These are phyloP conservation scores for Dolomedes plantarius DNA, from an alignment of 2,888 invertebrate genomes.

Conservation along the genomic window DNA sequence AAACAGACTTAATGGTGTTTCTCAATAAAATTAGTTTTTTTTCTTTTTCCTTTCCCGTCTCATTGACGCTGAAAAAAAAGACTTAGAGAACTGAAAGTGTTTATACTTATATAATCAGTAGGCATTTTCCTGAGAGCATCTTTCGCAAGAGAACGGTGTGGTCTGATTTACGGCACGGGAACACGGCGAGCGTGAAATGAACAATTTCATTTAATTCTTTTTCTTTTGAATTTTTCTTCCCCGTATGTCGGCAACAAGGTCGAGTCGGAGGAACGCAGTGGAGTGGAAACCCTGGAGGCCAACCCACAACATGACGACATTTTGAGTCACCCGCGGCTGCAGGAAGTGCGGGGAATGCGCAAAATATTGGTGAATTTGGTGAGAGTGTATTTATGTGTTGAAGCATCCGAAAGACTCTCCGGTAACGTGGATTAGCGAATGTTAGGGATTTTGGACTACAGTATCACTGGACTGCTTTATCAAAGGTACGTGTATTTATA, in stretches of 20 bases:
- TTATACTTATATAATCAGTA: too few species aligned
- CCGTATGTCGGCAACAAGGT: too few species aligned
- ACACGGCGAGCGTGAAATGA: neutral
- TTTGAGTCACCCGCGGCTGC: conserved; percentile 7
- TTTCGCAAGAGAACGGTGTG: neutral
- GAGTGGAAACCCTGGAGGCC: conserved; percentile 7
- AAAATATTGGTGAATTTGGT: neutral
- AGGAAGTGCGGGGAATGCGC: neutral
- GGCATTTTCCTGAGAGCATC: neutral
- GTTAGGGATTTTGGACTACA: neutral
- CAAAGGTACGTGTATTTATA: too few species aligned
- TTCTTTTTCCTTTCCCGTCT: too few species aligned
- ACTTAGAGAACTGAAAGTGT: too few species aligned
- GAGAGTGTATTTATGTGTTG: neutral
- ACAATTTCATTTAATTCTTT: neutral
- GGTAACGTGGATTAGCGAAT: neutral
- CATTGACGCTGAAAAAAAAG: too few species aligned
- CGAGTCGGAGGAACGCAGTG: neutral
- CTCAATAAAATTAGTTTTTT: too few species aligned
- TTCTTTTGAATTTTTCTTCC: neutral
- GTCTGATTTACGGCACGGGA: neutral
- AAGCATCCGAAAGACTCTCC: neutral
- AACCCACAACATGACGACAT: neutral
- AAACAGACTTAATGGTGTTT: too few species aligned
- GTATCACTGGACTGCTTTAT: neutral